Evolutionary conservation across 1,140 invertebrate genomes (phyloP).

Genomic region (Anoplolepis gracilipes): DNA sequence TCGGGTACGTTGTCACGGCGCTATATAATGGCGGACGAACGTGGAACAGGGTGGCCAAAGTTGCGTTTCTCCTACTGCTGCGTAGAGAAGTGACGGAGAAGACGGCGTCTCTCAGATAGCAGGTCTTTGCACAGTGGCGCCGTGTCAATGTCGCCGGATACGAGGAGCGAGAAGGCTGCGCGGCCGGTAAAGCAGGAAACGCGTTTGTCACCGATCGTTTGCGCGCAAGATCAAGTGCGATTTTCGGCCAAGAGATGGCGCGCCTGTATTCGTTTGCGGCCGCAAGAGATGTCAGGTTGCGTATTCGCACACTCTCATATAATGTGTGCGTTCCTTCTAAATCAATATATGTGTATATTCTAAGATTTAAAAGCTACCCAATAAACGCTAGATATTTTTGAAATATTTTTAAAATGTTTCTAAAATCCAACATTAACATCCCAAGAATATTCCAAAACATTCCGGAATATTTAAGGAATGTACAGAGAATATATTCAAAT

Average conservation of each 20-base stretch:
- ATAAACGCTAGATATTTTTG: no score
- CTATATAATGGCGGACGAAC: slow-evolving; percentile 79
- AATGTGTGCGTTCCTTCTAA: neutral
- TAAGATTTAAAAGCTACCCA: no score
- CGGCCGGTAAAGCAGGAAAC: neutral
- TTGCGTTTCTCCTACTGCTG: slow-evolving; percentile 50
- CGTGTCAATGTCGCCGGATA: slow-evolving; percentile 14
- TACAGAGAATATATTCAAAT: no score
- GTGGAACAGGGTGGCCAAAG: slow-evolving; percentile 70
- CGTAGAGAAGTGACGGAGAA: slow-evolving; percentile 65
- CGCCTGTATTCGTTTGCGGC: neutral
- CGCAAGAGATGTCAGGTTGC: neutral
- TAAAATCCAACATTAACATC: no score
- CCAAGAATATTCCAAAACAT: no score
- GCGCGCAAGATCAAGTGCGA: neutral
- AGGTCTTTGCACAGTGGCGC: slow-evolving; percentile 77
- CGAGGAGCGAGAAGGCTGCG: neutral
- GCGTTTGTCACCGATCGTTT: neutral
- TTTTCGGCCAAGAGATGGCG: neutral
- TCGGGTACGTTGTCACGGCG: slow-evolving; percentile 78
- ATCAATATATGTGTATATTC: no score
- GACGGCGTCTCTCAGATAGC: slow-evolving; percentile 50
- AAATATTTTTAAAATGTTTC: no score
- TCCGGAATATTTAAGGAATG: no score
- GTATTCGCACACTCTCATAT: no score